Conservation (phyloP, 2,888 invertebrate species). For the Troides aeacus region DNA sequence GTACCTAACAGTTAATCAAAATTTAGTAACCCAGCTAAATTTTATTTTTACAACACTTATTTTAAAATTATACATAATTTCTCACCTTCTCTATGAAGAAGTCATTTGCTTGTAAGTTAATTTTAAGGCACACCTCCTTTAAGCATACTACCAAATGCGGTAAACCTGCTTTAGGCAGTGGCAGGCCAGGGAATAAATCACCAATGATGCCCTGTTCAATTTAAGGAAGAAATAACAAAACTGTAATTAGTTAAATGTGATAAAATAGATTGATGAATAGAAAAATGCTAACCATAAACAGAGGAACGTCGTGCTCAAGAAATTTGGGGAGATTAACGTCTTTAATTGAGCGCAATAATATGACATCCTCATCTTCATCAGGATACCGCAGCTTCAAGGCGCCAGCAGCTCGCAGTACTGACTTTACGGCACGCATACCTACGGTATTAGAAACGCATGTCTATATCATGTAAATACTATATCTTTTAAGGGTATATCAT, state of each 20-base stretch:
- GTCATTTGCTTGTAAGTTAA: conserved; percentile 90
- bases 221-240: not conserved
- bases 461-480: no score
- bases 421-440: conserved; percentile 97
- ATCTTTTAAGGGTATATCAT: no score
- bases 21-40: not conserved
- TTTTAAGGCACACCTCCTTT: conserved; percentile 82
- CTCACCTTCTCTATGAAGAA: conserved; percentile 89
- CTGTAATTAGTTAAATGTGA: not conserved
- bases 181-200: conserved; percentile 94
- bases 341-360: conserved; percentile 93
- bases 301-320: conserved; percentile 90
- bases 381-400: conserved; percentile 94
- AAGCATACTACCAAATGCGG: conserved; percentile 72
- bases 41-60: no score
- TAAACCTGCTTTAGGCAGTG: conserved; percentile 89
- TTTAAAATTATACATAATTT: not conserved
- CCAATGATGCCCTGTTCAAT: conserved; percentile 89
- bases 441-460: not conserved
- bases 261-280: not conserved
- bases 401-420: conserved; percentile 94
- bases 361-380: conserved; percentile 90
- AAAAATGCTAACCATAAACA: conserved; percentile 84
- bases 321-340: conserved; percentile 98
- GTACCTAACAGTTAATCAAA: conserved; percentile 23